Conservation (phyloP, 2,113 vertebrate species). For the Climacteris rufus region DNA sequence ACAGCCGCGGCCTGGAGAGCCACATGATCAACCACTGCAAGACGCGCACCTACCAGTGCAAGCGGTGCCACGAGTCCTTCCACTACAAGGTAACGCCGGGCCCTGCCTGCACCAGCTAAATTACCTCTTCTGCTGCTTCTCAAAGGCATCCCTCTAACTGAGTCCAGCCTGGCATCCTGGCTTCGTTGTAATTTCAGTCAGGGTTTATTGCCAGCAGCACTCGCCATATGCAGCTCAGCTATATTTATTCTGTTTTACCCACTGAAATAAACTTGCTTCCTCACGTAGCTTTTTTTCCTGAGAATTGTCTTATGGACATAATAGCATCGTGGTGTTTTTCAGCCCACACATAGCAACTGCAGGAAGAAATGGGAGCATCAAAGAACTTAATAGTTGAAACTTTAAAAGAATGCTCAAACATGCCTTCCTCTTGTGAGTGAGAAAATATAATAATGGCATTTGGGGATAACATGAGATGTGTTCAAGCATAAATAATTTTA, state of each 20-base stretch:
- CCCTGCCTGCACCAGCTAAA: neutral
- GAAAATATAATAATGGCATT: neutral
- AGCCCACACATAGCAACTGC: neutral
- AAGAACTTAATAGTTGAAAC: neutral
- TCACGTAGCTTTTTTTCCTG: neutral
- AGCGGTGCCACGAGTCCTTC: conserved; percentile 86
- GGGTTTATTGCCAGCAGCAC: neutral
- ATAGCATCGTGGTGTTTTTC: neutral
- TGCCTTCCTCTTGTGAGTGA: neutral
- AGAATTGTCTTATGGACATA: neutral
- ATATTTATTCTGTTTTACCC: neutral
- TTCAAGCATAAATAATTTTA: neutral
- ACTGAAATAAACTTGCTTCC: neutral
- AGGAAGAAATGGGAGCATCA: neutral
- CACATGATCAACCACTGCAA: conserved; percentile 98
- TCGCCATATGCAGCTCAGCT: neutral
- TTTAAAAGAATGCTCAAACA: neutral
- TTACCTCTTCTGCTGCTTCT: neutral
- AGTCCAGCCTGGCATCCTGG: neutral
- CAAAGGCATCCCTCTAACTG: neutral
- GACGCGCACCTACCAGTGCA: conserved; percentile 88
- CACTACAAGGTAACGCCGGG: conserved; percentile 88
- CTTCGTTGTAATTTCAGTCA: neutral
- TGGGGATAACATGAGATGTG: neutral
- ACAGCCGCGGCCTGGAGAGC: conserved; percentile 89